Conservation (phyloP, 2,888 invertebrate species). For the Nephrotoma guestfalica region DNA sequence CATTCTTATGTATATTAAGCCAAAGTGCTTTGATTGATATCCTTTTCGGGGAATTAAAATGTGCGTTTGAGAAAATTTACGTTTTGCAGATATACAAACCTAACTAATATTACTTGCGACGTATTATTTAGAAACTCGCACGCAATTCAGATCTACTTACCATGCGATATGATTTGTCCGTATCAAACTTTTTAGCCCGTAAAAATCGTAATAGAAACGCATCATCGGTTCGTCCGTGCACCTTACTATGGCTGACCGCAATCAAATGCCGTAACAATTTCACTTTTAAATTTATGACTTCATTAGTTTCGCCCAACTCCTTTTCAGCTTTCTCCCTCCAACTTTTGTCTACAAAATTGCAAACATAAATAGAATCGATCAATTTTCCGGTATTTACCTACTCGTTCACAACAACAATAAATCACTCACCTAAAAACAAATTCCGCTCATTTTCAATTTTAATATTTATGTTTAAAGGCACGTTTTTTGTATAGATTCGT, state of each 20-base stretch:
- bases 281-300: conserved; percentile 9
- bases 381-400: not conserved
- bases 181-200: conserved; percentile 39
- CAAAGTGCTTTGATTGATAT: no score
- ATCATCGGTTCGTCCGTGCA: conserved; percentile 35
- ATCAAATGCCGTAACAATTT: conserved; percentile 11
- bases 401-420: not conserved
- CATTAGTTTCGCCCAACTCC: conserved; percentile 12
- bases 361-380: not conserved
- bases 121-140: not conserved
- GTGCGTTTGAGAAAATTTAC: no score
- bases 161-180: conserved; percentile 32
- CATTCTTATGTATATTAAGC: no score
- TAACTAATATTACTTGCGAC: no score
- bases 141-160: conserved; percentile 16
- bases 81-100: no score
- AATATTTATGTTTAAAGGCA: not conserved
- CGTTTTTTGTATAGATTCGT: not conserved
- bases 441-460: not conserved
- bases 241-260: conserved; percentile 7
- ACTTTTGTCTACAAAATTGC: not conserved
- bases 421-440: not conserved
- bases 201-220: conserved; percentile 41
- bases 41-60: no score
- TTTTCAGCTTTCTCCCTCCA: conserved; percentile 14